Percentiles rank a stretch among this genome's conserved stretches.
These are phyloP conservation scores for Sabatieria punctata DNA, from an alignment of 2,888 invertebrate genomes.

Conservation along the genomic window DNA sequence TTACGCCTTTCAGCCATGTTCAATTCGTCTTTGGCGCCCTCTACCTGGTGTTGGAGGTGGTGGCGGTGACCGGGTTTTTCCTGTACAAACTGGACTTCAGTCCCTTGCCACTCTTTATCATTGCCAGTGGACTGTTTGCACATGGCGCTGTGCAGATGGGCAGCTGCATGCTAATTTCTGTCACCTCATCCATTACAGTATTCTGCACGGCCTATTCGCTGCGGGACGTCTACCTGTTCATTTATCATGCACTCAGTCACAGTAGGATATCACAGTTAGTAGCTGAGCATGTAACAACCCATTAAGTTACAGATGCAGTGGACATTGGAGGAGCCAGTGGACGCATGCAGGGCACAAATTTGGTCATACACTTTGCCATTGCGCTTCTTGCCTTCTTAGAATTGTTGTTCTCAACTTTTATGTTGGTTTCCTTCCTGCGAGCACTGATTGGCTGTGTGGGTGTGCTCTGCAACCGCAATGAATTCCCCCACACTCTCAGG, in stretches of 20 bases:
- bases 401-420: neutral
- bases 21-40: neutral
- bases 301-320: neutral
- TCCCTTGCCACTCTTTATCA: constrained; percentile 4
- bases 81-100: constrained; percentile 7
- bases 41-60: constrained; percentile 3
- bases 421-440: neutral
- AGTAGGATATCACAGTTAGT: neutral
- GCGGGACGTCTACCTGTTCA: constrained; percentile 5
- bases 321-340: too few species aligned
- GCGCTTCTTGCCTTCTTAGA: neutral
- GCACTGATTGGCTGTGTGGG: neutral
- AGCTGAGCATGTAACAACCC: neutral
- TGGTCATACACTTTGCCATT: neutral
- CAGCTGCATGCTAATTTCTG: neutral
- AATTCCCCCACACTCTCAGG: neutral
- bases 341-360: neutral
- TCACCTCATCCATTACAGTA: neutral
- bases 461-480: neutral
- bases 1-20: neutral
- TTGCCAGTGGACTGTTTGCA: neutral
- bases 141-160: neutral
- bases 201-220: neutral
- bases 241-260: neutral
- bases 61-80: constrained; percentile 3